Conservation (phyloP, 2,888 invertebrate species). For the Flexamia atlantica region DNA sequence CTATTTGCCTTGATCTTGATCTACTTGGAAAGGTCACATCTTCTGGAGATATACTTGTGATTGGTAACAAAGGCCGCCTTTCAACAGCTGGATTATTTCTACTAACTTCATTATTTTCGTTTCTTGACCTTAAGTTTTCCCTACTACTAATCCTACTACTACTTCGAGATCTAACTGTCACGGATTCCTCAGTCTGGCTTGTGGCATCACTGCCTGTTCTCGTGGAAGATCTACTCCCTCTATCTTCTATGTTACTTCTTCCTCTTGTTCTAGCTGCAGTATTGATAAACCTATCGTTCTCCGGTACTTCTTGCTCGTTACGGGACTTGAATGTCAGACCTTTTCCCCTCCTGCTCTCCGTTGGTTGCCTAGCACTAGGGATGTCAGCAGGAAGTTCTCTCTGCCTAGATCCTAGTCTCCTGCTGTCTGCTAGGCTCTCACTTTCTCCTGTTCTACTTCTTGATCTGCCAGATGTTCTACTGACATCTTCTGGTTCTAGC, state of each 20-base stretch:
- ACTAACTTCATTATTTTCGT: conserved; percentile 1
- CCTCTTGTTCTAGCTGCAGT: conserved; percentile 23
- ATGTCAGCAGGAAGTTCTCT: background rate
- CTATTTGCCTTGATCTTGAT: background rate
- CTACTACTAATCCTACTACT: conserved; percentile 20
- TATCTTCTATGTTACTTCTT: conserved; percentile 14
- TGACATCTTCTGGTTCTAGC: background rate
- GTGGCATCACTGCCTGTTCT: background rate
- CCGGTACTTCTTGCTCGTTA: conserved; percentile 5
- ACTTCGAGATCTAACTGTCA: background rate
- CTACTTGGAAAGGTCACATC: conserved; percentile 50
- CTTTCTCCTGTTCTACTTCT: background rate
- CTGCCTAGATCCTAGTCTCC: background rate
- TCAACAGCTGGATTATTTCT: conserved; percentile 13
- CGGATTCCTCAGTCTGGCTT: background rate
- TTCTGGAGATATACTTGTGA: conserved; percentile 44
- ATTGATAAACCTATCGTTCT: background rate
- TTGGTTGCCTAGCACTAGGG: background rate
- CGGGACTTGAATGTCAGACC: conserved; percentile 21
- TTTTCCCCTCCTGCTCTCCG: conserved; percentile 29
- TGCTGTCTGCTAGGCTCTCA: background rate
- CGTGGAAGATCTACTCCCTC: background rate
- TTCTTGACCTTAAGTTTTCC: conserved; percentile 34
- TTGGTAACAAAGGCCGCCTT: conserved; percentile 27
- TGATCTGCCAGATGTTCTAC: background rate